phyloP scores from a whole-genome alignment of 2,888 invertebrate species.

The Cephonodes hylas region DNA sequence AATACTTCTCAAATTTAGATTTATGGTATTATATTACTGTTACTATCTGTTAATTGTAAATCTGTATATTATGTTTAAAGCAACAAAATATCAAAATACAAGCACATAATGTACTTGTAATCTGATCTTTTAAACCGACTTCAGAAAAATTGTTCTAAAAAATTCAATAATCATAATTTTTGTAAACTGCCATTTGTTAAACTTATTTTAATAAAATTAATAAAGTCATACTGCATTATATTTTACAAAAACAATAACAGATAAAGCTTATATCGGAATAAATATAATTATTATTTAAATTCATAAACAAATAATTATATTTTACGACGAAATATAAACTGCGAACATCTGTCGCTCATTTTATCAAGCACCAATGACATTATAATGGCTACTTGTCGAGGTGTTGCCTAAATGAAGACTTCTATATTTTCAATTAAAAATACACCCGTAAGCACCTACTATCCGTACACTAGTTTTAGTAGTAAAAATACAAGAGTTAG shows the following conservation, averaged over 20 bases:
- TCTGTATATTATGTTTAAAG: too few species aligned
- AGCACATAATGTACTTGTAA: too few species aligned
- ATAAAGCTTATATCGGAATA: neutral
- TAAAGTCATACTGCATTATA: neutral
- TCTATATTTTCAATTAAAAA: neutral
- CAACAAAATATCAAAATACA: too few species aligned
- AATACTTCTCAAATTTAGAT: too few species aligned
- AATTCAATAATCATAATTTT: too few species aligned
- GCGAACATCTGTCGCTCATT: slow-evolving; percentile 5
- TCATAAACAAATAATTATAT: neutral
- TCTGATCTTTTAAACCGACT: too few species aligned
- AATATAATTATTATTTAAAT: neutral
- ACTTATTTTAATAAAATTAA: too few species aligned
- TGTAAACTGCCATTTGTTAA: too few species aligned
- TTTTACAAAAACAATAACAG: too few species aligned
- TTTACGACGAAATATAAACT: neutral
- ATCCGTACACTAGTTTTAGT: neutral
- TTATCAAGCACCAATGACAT: neutral
- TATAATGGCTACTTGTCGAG: neutral
- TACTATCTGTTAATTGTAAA: too few species aligned
- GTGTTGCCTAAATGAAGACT: neutral
- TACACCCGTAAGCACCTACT: neutral
- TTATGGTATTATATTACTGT: too few species aligned
- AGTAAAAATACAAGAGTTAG: neutral
- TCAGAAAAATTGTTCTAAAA: too few species aligned